phyloP scores from a whole-genome alignment of 2,888 invertebrate genomes.

The Congeria kusceri region DNA sequence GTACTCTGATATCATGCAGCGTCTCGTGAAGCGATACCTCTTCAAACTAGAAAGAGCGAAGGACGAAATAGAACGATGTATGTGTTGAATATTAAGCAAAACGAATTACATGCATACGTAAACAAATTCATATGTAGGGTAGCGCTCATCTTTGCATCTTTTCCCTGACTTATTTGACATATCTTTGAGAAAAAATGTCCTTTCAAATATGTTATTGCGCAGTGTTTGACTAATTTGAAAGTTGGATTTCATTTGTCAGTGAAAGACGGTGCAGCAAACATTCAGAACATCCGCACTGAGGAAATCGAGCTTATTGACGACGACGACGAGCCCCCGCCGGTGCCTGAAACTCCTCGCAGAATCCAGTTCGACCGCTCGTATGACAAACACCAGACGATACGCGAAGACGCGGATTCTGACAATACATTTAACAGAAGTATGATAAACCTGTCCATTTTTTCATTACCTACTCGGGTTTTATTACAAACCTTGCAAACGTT shows the following conservation, averaged over 20 bases:
- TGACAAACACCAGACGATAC: conserved; percentile 73
- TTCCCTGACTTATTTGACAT: no score
- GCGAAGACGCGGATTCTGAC: conserved; percentile 70
- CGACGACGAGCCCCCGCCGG: conserved; percentile 74
- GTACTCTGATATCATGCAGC: conserved; percentile 84
- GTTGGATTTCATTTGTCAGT: conserved; percentile 56
- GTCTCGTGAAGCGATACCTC: conserved; percentile 84
- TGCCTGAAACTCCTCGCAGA: conserved; percentile 78
- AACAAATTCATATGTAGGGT: no score
- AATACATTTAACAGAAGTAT: conserved; percentile 19
- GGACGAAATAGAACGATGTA: conserved; percentile 81
- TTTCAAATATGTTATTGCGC: no score
- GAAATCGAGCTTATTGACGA: conserved; percentile 80
- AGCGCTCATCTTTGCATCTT: no score
- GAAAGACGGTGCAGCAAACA: conserved; percentile 74
- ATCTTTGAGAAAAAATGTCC: no score
- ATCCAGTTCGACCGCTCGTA: conserved; percentile 71
- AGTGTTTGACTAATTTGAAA: no score
- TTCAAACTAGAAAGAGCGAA: conserved; percentile 85
- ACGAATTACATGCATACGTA: no score
- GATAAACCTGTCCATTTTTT: not conserved
- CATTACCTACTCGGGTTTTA: no score
- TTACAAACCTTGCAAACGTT: no score
- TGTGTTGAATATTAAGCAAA: not conserved
- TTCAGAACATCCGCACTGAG: conserved; percentile 63